Conservation (phyloP, 2,113 vertebrate species). For the Hemichromis elongatus region DNA sequence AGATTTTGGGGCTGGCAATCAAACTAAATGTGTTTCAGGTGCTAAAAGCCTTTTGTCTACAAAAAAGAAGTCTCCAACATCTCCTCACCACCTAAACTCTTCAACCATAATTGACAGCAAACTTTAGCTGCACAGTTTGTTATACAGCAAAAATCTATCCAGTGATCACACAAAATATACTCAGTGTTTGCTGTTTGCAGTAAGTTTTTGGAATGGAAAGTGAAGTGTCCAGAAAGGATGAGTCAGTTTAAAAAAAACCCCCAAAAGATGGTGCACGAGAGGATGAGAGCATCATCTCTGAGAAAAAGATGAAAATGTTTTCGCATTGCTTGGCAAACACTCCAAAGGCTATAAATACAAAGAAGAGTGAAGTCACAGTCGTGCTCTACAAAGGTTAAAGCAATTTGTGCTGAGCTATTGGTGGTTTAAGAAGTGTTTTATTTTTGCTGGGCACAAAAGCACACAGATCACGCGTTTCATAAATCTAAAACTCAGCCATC, state of each 20-base stretch:
- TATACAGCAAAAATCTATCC: not conserved
- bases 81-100: not conserved
- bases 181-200: not conserved
- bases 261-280: not conserved
- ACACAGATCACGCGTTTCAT: not conserved
- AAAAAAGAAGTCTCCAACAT: not conserved
- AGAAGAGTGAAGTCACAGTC: not conserved
- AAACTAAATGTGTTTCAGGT: not conserved
- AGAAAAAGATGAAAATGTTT: not conserved
- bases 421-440: not conserved
- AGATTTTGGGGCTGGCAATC: not conserved
- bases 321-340: not conserved
- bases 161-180: not conserved
- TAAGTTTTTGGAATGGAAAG: not conserved
- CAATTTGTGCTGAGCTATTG: not conserved
- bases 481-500: not conserved
- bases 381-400: not conserved
- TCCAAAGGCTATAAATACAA: not conserved
- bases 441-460: not conserved
- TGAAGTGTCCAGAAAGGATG: not conserved
- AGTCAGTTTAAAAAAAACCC: not conserved
- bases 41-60: not conserved
- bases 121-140: not conserved
- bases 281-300: not conserved
- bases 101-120: not conserved